Conservation (phyloP, 2,113 vertebrate genomes). For the Corythornis vintsioides region DNA sequence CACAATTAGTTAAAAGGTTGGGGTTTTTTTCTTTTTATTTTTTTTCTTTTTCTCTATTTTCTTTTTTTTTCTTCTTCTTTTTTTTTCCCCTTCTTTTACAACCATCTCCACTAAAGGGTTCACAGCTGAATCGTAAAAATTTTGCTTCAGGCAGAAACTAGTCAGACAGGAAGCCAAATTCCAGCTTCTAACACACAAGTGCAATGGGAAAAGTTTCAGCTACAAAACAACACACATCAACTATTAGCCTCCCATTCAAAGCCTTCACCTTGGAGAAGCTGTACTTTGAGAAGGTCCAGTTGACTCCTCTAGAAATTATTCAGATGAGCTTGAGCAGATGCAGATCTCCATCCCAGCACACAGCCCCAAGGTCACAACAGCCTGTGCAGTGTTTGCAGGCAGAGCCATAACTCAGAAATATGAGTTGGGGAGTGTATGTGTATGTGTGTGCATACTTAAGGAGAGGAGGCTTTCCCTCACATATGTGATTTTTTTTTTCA, state of each 20-base stretch:
- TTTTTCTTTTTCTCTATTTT: too few species aligned
- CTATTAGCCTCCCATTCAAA: slow-evolving; percentile 61
- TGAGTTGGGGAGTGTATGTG: not conserved
- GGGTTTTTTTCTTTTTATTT: too few species aligned
- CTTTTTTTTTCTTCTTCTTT: too few species aligned
- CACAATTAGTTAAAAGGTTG: slow-evolving; percentile 66
- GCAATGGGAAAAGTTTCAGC: slow-evolving; percentile 62
- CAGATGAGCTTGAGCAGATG: slow-evolving; percentile 58
- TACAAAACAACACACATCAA: slow-evolving; percentile 50
- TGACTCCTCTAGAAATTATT: slow-evolving; percentile 63
- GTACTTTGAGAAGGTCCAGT: slow-evolving; percentile 58
- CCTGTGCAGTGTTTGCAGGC: slow-evolving; percentile 46
- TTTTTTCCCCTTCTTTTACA: slow-evolving; percentile 42
- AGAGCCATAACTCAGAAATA: slow-evolving; percentile 62
- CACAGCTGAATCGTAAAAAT: slow-evolving; percentile 70
- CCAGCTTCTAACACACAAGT: slow-evolving; percentile 68
- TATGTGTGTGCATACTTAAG: not conserved
- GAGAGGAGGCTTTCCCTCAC: slow-evolving; percentile 14
- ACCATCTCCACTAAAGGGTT: slow-evolving; percentile 51
- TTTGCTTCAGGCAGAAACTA: slow-evolving; percentile 66
- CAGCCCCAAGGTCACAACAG: not conserved
- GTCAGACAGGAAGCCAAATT: slow-evolving; percentile 72
- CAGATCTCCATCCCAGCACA: slow-evolving; percentile 38
- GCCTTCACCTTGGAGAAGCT: slow-evolving; percentile 35
- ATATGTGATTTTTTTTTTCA: not conserved